Percentiles rank a stretch among this genome's conserved stretches.
phyloP scores from a whole-genome alignment of 2,888 invertebrate species.

The Synanthedon formicaeformis region DNA sequence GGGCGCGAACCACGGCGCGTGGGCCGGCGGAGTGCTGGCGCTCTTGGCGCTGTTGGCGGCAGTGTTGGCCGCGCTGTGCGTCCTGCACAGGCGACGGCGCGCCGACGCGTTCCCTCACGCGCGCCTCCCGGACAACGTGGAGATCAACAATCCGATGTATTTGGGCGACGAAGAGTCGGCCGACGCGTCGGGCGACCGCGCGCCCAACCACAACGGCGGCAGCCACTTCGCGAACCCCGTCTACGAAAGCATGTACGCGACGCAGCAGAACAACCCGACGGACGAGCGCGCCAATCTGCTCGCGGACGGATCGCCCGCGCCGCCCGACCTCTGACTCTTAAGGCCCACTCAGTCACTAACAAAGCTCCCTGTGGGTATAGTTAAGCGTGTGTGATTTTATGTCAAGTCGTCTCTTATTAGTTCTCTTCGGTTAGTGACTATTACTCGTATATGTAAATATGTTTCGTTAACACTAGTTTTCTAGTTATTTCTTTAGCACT shows the following conservation, averaged over 20 bases:
- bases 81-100: constrained; percentile 38
- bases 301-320: constrained; percentile 21
- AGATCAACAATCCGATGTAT: constrained; percentile 89
- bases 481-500: too few species aligned
- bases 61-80: constrained; percentile 30
- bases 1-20: constrained; percentile 19
- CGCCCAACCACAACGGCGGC: constrained; percentile 54
- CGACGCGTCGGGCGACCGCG: constrained; percentile 19
- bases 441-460: too few species aligned
- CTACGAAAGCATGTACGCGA: constrained; percentile 83
- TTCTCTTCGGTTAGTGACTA: too few species aligned
- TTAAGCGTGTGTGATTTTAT: too few species aligned
- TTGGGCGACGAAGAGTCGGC: constrained; percentile 77
- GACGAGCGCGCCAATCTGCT: constrained; percentile 38
- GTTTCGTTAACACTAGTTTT: too few species aligned
- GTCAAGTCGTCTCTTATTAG: too few species aligned
- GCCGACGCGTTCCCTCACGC: constrained; percentile 82
- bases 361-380: too few species aligned
- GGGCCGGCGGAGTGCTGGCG: constrained; percentile 31
- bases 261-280: constrained; percentile 28
- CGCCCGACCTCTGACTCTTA: constrained; percentile 23
- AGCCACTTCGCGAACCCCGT: constrained; percentile 87
- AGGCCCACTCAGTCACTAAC: too few species aligned
- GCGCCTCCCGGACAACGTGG: constrained; percentile 85
- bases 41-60: constrained; percentile 28